A percentile compares a stretch with the other conserved stretches of the same genome.
phyloP scores from a whole-genome alignment of 2,113 vertebrate species.

The Hucho hucho region DNA sequence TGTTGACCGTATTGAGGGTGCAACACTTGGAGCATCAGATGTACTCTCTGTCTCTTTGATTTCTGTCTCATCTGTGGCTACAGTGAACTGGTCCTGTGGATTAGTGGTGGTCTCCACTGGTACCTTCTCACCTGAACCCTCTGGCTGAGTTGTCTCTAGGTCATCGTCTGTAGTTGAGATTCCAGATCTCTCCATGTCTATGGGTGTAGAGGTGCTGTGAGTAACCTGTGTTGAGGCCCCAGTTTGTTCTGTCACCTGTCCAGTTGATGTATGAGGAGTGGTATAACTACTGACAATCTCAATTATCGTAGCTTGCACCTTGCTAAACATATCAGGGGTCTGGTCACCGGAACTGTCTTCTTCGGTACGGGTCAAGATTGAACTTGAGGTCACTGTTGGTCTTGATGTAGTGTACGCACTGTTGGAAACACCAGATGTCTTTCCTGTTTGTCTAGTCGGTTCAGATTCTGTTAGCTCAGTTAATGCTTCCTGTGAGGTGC shows the following conservation, averaged over 20 bases:
- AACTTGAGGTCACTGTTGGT: not conserved
- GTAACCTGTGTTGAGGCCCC: too few species aligned
- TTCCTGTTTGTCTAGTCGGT: slow-evolving; percentile 8
- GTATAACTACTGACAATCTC: not conserved
- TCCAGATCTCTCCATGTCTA: not conserved
- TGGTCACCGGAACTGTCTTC: slow-evolving; percentile 13
- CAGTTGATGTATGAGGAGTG: not conserved
- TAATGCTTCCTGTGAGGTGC: not conserved
- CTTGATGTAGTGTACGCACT: too few species aligned
- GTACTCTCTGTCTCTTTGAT: too few species aligned
- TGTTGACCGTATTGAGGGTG: not conserved
- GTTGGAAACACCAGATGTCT: not conserved
- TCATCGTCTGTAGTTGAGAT: not conserved
- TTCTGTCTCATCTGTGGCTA: too few species aligned
- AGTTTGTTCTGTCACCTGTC: not conserved
- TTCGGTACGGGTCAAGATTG: not conserved
- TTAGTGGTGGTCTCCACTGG: too few species aligned
- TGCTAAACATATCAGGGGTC: slow-evolving; percentile 14
- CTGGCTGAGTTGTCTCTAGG: not conserved
- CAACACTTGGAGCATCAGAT: not conserved
- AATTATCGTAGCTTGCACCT: not conserved
- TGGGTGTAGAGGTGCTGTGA: not conserved
- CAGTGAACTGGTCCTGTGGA: slow-evolving; percentile 1
- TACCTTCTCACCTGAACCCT: not conserved
- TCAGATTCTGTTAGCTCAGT: not conserved